Conservation (phyloP, 2,113 vertebrate species). For the Neogale vison region DNA sequence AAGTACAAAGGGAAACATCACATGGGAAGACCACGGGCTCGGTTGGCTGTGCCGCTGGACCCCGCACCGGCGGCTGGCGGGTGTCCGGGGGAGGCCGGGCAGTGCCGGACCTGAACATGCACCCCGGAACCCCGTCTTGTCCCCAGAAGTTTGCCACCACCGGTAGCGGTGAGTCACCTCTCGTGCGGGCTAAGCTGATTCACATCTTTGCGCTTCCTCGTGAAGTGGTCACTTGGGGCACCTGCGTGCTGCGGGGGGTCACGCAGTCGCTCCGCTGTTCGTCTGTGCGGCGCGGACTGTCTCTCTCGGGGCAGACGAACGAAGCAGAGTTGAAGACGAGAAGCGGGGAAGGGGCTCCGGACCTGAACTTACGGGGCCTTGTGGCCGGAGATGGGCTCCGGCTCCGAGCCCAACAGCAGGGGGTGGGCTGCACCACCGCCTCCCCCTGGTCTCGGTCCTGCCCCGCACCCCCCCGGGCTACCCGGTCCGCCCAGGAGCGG, state of each 20-base stretch:
- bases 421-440: not conserved
- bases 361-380: not conserved
- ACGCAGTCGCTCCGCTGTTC: not conserved
- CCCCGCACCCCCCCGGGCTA: not conserved
- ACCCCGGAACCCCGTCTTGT: not conserved
- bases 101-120: not conserved
- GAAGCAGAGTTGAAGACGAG: not conserved
- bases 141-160: not conserved
- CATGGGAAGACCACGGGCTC: not conserved
- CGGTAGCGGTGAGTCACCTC: not conserved
- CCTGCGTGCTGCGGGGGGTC: constrained; percentile 40
- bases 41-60: too few relatives aligned
- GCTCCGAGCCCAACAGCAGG: not conserved
- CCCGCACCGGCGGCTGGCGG: too few relatives aligned
- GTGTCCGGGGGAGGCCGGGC: not conserved
- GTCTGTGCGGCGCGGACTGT: constrained; percentile 19
- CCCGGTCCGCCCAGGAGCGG: not conserved
- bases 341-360: not conserved
- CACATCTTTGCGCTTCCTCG: not conserved
- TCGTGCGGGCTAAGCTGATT: constrained; percentile 34
- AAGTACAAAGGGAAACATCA: not conserved
- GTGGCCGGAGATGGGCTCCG: not conserved
- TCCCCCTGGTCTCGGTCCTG: not conserved
- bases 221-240: constrained; percentile 22
- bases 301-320: constrained; percentile 23